These are phyloP conservation scores for Calonectris borealis DNA, from an alignment of 2,113 vertebrate genomes.

Conservation along the genomic window DNA sequence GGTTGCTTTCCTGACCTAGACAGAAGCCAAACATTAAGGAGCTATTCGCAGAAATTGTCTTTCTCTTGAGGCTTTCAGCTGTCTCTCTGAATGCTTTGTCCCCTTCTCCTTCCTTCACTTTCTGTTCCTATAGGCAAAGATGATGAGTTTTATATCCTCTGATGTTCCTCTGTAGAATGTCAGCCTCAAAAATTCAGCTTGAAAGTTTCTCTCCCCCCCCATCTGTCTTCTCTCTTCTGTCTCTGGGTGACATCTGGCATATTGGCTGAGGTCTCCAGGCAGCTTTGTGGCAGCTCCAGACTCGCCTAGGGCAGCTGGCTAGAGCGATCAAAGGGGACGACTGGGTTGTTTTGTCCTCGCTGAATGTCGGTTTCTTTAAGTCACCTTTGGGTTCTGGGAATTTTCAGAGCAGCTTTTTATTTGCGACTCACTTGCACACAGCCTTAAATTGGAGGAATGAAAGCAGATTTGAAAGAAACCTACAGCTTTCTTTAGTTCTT, in stretches of 20 bases:
- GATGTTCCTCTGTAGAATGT: not conserved
- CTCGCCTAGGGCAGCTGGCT: not conserved
- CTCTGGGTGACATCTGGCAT: slow-evolving; percentile 36
- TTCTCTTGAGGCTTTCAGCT: slow-evolving; percentile 16
- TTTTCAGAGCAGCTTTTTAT: not conserved
- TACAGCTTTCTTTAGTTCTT: not conserved
- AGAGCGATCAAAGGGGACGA: not conserved
- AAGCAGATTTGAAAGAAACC: not conserved
- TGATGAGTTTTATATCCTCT: not conserved
- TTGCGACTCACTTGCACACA: not conserved
- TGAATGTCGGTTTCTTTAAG: slow-evolving; percentile 9
- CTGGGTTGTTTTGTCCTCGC: not conserved
- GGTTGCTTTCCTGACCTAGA: slow-evolving; percentile 34
- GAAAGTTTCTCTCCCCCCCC: not conserved
- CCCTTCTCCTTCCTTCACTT: slow-evolving; percentile 20
- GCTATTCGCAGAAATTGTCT: not conserved
- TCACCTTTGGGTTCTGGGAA: slow-evolving; percentile 15
- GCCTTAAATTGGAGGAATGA: not conserved
- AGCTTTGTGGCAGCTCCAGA: not conserved
- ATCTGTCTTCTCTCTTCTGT: not conserved
- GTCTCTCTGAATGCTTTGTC: not conserved
- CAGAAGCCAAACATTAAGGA: slow-evolving; percentile 30
- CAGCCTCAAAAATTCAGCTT: not conserved
- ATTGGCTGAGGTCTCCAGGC: slow-evolving; percentile 34
- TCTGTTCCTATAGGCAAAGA: slow-evolving; percentile 24